Conservation (phyloP, 1,140 invertebrate genomes). For the Microplitis mediator region DNA sequence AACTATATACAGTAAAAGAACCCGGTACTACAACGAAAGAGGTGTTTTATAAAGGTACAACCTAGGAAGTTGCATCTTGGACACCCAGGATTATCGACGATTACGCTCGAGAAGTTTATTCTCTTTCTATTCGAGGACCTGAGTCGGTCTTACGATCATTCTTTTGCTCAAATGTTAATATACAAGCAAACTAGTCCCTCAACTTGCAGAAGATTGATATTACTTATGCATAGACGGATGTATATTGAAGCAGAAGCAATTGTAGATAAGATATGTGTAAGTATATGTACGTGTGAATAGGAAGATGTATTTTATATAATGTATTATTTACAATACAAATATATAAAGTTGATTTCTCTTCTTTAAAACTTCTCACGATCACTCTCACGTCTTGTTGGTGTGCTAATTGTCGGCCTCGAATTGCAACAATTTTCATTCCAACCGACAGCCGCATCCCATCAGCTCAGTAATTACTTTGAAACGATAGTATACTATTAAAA, state of each 20-base stretch:
- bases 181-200: too few relatives aligned
- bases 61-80: neutral
- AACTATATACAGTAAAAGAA: neutral
- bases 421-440: constrained; percentile 26
- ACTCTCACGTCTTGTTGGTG: constrained; percentile 8
- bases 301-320: too few relatives aligned
- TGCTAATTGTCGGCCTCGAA: constrained; percentile 26
- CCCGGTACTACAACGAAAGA: neutral
- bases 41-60: neutral
- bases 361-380: constrained; percentile 4
- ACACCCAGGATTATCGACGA: neutral
- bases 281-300: too few relatives aligned
- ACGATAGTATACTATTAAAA: constrained; percentile 45
- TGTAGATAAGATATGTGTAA: too few relatives aligned
- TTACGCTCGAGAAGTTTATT: neutral
- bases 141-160: too few relatives aligned
- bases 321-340: too few relatives aligned
- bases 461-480: constrained; percentile 43
- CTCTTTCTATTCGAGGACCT: neutral
- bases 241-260: too few relatives aligned
- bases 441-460: constrained; percentile 20
- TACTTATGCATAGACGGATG: too few relatives aligned
- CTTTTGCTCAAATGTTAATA: too few relatives aligned
- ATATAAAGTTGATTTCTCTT: neutral
- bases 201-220: too few relatives aligned